A percentile compares a stretch with the other conserved stretches of the same genome.
Evolutionary conservation across 2,888 invertebrate genomes (phyloP).

Genomic region (Temnothorax rugatulus): DNA sequence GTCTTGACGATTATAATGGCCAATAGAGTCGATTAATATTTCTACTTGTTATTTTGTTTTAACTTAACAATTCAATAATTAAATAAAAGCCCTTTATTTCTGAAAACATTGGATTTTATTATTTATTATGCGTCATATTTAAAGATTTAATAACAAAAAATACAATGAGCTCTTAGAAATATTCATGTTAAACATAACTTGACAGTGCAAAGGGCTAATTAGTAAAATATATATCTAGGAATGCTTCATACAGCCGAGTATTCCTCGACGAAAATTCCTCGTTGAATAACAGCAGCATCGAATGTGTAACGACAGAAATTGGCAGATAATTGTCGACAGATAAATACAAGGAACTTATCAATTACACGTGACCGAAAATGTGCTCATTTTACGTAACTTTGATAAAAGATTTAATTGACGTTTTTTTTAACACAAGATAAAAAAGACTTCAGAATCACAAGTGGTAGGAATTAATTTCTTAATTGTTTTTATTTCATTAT

Average conservation of each 20-base stretch:
- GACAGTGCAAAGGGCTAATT: background rate
- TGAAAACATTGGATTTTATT: background rate
- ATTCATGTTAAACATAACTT: background rate
- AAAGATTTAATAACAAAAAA: background rate
- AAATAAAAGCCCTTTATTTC: background rate
- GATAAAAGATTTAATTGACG: background rate
- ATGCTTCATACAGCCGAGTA: background rate
- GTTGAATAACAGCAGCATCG: background rate
- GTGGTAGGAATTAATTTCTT: background rate
- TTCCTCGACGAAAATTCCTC: background rate
- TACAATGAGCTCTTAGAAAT: background rate
- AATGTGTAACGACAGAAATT: constrained; percentile 7
- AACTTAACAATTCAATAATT: background rate
- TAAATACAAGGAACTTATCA: background rate
- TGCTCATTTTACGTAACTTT: background rate
- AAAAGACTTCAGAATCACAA: background rate
- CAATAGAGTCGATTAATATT: too few relatives aligned
- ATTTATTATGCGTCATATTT: too few relatives aligned
- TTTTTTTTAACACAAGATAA: constrained; percentile 3
- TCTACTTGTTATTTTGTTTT: too few relatives aligned
- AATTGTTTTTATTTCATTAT: background rate
- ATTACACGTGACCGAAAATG: background rate
- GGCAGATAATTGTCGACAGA: background rate
- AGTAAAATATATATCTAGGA: background rate
- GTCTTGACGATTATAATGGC: too few relatives aligned